Percentiles rank a stretch among this genome's conserved stretches.
These are phyloP conservation scores for Oegoconia quadripuncta DNA, from an alignment of 2,888 invertebrate genomes.

Conservation along the genomic window DNA sequence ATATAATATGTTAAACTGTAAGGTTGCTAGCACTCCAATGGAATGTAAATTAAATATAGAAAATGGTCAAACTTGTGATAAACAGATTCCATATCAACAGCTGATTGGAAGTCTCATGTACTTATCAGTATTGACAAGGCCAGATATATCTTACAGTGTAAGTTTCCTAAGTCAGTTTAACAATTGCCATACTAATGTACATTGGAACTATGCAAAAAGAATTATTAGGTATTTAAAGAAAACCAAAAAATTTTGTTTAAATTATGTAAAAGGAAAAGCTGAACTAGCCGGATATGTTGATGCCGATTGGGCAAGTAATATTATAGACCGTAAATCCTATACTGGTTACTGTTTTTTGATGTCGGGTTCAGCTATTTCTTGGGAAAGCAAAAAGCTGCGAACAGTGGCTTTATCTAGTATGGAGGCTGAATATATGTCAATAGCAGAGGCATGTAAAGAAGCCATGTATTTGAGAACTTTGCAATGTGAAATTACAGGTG, in stretches of 20 bases:
- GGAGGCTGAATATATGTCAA: slow-evolving; percentile 12
- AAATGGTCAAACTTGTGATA: not conserved
- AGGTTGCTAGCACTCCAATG: slow-evolving; percentile 8
- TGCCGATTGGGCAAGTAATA: slow-evolving; percentile 4
- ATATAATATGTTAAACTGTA: slow-evolving; percentile 14
- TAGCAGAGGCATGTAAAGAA: slow-evolving; percentile 11
- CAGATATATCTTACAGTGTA: slow-evolving; percentile 10
- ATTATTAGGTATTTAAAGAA: slow-evolving; percentile 10
- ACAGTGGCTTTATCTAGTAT: slow-evolving; percentile 11
- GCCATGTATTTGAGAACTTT: slow-evolving; percentile 15
- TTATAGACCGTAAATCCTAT: slow-evolving; percentile 1
- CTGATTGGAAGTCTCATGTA: slow-evolving; percentile 10
- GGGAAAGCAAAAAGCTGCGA: slow-evolving; percentile 10
- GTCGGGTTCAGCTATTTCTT: slow-evolving; percentile 6
- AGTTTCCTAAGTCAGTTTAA: slow-evolving; percentile 11
- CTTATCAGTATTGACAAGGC: slow-evolving; percentile 7
- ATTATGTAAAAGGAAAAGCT: not conserved
- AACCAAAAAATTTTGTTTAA: slow-evolving; percentile 7
- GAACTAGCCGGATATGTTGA: slow-evolving; percentile 1
- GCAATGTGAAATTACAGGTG: slow-evolving; percentile 5
- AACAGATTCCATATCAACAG: slow-evolving; percentile 5
- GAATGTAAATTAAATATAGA: slow-evolving; percentile 6
- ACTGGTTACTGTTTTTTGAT: slow-evolving; percentile 6
- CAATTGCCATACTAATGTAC: slow-evolving; percentile 6
- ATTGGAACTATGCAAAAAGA: slow-evolving; percentile 7